Percentiles rank a stretch among this genome's conserved stretches.
Evolutionary conservation across 2,797 vertebrate species (phyloP).

Genomic region (Aulostomus chinensis): DNA sequence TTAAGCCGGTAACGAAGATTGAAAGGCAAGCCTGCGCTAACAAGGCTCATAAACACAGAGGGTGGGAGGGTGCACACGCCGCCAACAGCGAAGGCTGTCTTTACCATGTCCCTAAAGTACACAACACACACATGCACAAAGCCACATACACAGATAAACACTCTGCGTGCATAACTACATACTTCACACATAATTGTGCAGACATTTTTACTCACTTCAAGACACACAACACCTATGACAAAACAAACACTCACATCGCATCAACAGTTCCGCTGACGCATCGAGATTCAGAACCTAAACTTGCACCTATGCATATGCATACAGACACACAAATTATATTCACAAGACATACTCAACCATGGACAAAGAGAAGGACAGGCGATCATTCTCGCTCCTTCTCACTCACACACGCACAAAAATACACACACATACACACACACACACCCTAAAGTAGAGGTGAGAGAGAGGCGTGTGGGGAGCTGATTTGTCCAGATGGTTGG

Average conservation of each 20-base stretch:
- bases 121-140: slow-evolving; percentile 17
- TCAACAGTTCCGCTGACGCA: slow-evolving; percentile 50
- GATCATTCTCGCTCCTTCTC: slow-evolving; percentile 40
- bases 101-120: slow-evolving; percentile 58
- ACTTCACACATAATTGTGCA: slow-evolving; percentile 49
- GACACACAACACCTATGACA: slow-evolving; percentile 33
- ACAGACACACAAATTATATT: slow-evolving; percentile 44
- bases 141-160: slow-evolving; percentile 13
- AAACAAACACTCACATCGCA: slow-evolving; percentile 41
- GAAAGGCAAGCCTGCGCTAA: slow-evolving; percentile 92
- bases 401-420: slow-evolving; percentile 31
- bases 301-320: slow-evolving; percentile 40
- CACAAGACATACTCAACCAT: slow-evolving; percentile 43
- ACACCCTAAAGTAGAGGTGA: slow-evolving; percentile 83
- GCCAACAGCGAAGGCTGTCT: slow-evolving; percentile 84
- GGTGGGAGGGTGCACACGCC: slow-evolving; percentile 77
- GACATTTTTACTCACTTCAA: slow-evolving; percentile 14
- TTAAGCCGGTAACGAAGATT: slow-evolving; percentile 92
- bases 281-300: slow-evolving; percentile 42
- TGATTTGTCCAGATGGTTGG: slow-evolving; percentile 89
- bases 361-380: slow-evolving; percentile 56
- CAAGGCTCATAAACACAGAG: slow-evolving; percentile 83
- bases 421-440: slow-evolving; percentile 48
- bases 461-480: slow-evolving; percentile 82
- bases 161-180: slow-evolving; percentile 22